These are phyloP conservation scores for Drosophila kanekoi DNA, from an alignment of 2,888 invertebrate genomes.

Conservation along the genomic window DNA sequence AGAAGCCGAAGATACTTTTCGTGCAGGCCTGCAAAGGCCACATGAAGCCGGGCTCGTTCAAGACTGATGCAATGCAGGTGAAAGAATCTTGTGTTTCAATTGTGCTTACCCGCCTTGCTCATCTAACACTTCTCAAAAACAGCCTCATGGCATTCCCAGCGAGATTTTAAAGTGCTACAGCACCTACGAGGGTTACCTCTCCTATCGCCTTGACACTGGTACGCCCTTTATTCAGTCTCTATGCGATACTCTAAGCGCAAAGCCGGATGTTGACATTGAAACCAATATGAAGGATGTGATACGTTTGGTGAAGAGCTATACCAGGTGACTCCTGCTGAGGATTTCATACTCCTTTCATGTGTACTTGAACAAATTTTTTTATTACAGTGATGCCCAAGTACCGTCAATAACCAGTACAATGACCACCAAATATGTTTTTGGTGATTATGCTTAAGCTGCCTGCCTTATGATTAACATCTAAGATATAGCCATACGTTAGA, in stretches of 20 bases:
- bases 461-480: slow-evolving; percentile 26
- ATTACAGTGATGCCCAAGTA: slow-evolving; percentile 78
- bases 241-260: slow-evolving; percentile 70
- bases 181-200: slow-evolving; percentile 84
- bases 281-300: slow-evolving; percentile 81
- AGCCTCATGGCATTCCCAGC: slow-evolving; percentile 74
- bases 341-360: neutral
- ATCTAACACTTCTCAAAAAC: neutral
- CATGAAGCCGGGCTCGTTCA: slow-evolving; percentile 70
- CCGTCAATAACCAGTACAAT: slow-evolving; percentile 82
- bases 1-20: slow-evolving; percentile 83
- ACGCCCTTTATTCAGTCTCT: slow-evolving; percentile 83
- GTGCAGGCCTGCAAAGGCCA: slow-evolving; percentile 84
- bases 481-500: slow-evolving; percentile 10
- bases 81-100: neutral
- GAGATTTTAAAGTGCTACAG: slow-evolving; percentile 84
- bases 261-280: slow-evolving; percentile 68
- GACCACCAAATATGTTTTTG: slow-evolving; percentile 82
- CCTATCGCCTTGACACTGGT: slow-evolving; percentile 82
- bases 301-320: slow-evolving; percentile 41
- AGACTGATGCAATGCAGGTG: slow-evolving; percentile 73
- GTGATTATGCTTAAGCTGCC: slow-evolving; percentile 73
- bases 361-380: neutral
- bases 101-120: neutral
- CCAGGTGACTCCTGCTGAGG: slow-evolving; percentile 58